Percentiles rank a stretch among this genome's conserved stretches.
Conservation (phyloP, 2,888 invertebrate species). For the Quadroppia sp. region DNA sequence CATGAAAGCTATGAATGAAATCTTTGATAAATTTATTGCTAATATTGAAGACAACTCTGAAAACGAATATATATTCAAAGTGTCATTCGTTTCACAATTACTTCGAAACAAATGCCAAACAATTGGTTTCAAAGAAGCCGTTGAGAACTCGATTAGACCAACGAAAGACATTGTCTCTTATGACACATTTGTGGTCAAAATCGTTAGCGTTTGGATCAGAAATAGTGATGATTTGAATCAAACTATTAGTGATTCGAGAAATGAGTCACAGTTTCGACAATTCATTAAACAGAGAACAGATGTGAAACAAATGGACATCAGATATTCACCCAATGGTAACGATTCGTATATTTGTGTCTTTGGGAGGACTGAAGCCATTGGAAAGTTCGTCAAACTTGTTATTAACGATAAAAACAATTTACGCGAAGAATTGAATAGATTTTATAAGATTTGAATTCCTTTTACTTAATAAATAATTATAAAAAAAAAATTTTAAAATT, state of each 20-base stretch:
- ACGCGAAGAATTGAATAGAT: too few relatives aligned
- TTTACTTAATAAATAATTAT: too few relatives aligned
- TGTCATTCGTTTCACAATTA: background rate
- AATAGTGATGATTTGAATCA: too few relatives aligned
- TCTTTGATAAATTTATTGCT: background rate
- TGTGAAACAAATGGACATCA: background rate
- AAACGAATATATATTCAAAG: background rate
- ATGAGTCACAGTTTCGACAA: background rate
- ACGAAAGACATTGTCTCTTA: background rate
- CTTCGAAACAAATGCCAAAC: background rate
- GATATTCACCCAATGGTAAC: background rate
- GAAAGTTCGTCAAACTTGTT: too few relatives aligned
- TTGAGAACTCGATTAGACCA: background rate
- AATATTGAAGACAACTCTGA: background rate
- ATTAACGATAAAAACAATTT: too few relatives aligned
- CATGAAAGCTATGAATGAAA: background rate
- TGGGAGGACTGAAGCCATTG: background rate
- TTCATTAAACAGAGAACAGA: background rate
- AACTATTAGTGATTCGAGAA: background rate
- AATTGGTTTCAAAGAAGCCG: background rate
- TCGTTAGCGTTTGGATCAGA: background rate
- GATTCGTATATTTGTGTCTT: constrained; percentile 2
- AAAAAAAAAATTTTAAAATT: too few relatives aligned
- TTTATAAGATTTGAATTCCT: too few relatives aligned
- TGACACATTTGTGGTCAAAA: background rate